phyloP scores from a whole-genome alignment of 2,888 invertebrate genomes.

The Ellobium chinense region DNA sequence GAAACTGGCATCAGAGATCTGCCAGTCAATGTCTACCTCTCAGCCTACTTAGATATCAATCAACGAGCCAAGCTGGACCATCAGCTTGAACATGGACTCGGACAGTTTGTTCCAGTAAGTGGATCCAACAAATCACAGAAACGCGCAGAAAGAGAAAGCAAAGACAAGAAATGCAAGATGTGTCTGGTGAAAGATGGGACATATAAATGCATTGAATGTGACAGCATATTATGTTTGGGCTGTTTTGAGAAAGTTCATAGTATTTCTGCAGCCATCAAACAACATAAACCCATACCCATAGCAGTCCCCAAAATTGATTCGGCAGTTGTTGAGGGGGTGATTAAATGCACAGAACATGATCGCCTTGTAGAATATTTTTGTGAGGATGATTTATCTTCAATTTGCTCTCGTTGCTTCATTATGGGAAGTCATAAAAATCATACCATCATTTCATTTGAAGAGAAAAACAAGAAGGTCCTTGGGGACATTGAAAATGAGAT shows the following conservation, averaged over 20 bases:
- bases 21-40: conserved; percentile 30
- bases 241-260: conserved; percentile 67
- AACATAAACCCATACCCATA: conserved; percentile 30
- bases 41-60: background rate
- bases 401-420: conserved; percentile 77
- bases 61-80: conserved; percentile 17
- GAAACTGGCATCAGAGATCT: conserved; percentile 50
- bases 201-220: conserved; percentile 68
- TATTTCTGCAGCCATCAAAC: conserved; percentile 31
- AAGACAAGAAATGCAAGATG: conserved; percentile 25
- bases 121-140: background rate
- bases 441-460: conserved; percentile 74
- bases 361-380: conserved; percentile 76
- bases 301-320: background rate
- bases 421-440: conserved; percentile 76
- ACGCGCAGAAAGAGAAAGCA: background rate
- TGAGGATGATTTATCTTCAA: conserved; percentile 72
- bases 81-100: background rate
- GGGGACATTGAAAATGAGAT: conserved; percentile 22
- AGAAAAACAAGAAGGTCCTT: conserved; percentile 63
- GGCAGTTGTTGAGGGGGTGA: background rate
- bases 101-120: background rate
- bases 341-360: conserved; percentile 39
- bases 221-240: conserved; percentile 62
- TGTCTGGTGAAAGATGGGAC: conserved; percentile 54